phyloP scores from a whole-genome alignment of 2,888 invertebrate genomes.

The Stenotaenia linearis region DNA sequence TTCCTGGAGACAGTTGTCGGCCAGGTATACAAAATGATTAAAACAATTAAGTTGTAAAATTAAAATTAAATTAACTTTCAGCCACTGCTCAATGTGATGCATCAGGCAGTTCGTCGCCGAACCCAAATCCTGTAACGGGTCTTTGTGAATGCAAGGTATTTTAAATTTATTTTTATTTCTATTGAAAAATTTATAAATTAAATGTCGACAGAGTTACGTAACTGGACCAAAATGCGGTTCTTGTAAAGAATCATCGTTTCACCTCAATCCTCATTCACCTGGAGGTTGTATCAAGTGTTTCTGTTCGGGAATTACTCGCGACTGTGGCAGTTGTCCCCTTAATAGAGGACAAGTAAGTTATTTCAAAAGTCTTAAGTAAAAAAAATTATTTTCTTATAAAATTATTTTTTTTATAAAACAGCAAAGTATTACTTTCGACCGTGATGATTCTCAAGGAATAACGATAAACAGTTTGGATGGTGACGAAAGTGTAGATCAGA shows the following conservation, averaged over 20 bases:
- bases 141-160: constrained; percentile 66
- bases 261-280: constrained; percentile 67
- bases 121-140: constrained; percentile 53
- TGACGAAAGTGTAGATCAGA: constrained; percentile 51
- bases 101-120: constrained; percentile 60
- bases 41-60: background rate
- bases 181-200: background rate
- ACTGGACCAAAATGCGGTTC: constrained; percentile 77
- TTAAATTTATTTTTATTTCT: background rate
- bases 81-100: constrained; percentile 60
- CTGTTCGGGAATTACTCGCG: constrained; percentile 80
- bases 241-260: constrained; percentile 79
- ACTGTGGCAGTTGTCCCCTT: constrained; percentile 73
- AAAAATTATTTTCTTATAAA: too few relatives aligned
- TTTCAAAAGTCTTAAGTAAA: background rate
- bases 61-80: constrained; percentile 32
- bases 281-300: constrained; percentile 92
- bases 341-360: constrained; percentile 59
- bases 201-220: constrained; percentile 56
- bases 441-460: constrained; percentile 51
- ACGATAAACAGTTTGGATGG: constrained; percentile 51
- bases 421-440: background rate
- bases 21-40: constrained; percentile 44
- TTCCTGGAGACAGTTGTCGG: constrained; percentile 68
- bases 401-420: background rate